phyloP scores from a whole-genome alignment of 2,797 vertebrate species.

The Danionella dracula region DNA sequence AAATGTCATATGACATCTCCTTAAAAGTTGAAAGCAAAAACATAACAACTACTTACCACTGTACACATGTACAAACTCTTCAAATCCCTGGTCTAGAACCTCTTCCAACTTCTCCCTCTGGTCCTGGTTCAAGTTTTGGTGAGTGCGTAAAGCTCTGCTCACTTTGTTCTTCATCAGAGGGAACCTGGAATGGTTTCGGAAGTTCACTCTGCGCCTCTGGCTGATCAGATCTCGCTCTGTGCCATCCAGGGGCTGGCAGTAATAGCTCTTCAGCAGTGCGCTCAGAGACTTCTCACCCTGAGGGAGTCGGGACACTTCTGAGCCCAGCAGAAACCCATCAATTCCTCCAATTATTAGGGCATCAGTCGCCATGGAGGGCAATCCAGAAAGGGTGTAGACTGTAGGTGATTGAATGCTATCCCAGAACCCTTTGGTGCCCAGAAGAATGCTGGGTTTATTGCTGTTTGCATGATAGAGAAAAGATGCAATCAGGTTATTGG shows the following conservation, averaged over 20 bases:
- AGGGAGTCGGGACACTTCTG: constrained; percentile 41
- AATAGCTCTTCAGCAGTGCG: constrained; percentile 72
- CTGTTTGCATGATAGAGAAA: constrained; percentile 51
- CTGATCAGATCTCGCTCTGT: constrained; percentile 53
- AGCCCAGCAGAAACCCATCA: constrained; percentile 76
- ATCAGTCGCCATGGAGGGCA: constrained; percentile 56
- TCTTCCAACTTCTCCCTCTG: constrained; percentile 46
- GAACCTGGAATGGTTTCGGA: constrained; percentile 42
- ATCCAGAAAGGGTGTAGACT: constrained; percentile 67
- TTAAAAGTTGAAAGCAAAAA: too few species aligned
- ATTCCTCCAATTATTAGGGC: constrained; percentile 79
- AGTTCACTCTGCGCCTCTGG: constrained; percentile 64
- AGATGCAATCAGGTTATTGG: constrained; percentile 56
- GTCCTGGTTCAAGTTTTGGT: constrained; percentile 33
- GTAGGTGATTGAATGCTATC: constrained; percentile 63
- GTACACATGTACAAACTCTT: constrained; percentile 67
- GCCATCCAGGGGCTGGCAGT: constrained; percentile 54
- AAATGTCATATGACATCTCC: too few species aligned
- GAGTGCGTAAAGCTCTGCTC: constrained; percentile 49
- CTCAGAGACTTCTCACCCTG: constrained; percentile 53
- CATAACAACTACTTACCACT: constrained; percentile 74
- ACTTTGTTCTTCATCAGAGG: constrained; percentile 60
- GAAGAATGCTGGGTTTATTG: neutral
- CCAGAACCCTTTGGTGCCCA: constrained; percentile 80
- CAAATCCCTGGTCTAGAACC: constrained; percentile 50